phyloP scores from a whole-genome alignment of 2,113 vertebrate species.

The Tylochromis polylepis region DNA sequence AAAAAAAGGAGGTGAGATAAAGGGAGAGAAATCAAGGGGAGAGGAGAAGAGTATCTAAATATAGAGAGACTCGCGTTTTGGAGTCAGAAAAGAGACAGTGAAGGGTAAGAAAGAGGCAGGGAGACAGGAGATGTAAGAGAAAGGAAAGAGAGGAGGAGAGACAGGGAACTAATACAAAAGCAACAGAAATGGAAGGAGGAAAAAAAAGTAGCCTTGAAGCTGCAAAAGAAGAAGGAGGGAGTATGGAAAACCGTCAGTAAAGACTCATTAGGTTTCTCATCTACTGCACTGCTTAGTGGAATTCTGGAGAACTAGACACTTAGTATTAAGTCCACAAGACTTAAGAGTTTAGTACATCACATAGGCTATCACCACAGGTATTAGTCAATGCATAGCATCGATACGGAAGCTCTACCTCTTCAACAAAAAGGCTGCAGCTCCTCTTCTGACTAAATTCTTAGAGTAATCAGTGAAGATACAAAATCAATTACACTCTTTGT shows the following conservation, averaged over 20 bases:
- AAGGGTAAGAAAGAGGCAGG: constrained; percentile 47
- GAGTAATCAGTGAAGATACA: not conserved
- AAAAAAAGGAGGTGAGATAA: constrained; percentile 60
- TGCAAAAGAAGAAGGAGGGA: not conserved
- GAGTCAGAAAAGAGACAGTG: constrained; percentile 64
- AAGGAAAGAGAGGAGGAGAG: not conserved
- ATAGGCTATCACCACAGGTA: constrained; percentile 19
- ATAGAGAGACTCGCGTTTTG: constrained; percentile 62
- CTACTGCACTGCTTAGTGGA: constrained; percentile 1
- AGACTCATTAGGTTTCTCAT: constrained; percentile 3
- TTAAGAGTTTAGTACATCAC: not conserved
- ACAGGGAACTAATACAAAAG: constrained; percentile 10
- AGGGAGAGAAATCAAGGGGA: constrained; percentile 64
- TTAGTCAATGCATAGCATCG: constrained; percentile 9
- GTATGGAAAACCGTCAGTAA: constrained; percentile 4
- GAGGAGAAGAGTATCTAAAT: constrained; percentile 69
- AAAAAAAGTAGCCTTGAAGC: constrained; percentile 3
- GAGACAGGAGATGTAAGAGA: not conserved
- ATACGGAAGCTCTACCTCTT: not conserved
- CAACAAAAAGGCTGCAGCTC: not conserved
- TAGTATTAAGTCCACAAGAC: not conserved
- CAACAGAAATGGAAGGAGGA: not conserved
- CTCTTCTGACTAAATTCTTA: not conserved
- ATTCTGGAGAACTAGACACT: constrained; percentile 15
- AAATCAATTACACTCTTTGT: constrained; percentile 4